Percentiles rank a stretch among this genome's conserved stretches.
Conservation (phyloP, 2,797 vertebrate genomes). For the Bovichtus variegatus region DNA sequence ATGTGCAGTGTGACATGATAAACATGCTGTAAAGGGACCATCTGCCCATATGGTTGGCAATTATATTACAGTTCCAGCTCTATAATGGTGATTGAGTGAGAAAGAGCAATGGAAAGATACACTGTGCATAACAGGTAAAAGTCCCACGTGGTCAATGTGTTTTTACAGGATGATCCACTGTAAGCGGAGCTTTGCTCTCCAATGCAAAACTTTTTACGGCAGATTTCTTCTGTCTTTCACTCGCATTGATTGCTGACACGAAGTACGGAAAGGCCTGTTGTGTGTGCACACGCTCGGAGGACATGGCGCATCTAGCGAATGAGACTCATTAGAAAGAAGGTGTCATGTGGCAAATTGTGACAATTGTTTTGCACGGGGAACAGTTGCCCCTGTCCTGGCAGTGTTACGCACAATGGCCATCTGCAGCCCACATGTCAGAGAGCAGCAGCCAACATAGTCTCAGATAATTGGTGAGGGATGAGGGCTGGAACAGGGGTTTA, state of each 20-base stretch:
- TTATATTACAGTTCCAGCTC: constrained; percentile 50
- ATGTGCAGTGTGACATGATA: constrained; percentile 59
- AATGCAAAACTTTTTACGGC: background rate
- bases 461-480: constrained; percentile 64
- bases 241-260: constrained; percentile 1
- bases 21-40: constrained; percentile 67
- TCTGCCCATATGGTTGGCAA: constrained; percentile 66
- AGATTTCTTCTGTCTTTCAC: background rate
- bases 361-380: constrained; percentile 62
- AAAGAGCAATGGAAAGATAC: constrained; percentile 34
- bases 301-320: constrained; percentile 38
- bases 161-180: constrained; percentile 17
- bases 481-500: constrained; percentile 34
- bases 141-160: constrained; percentile 20
- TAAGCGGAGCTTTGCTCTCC: background rate
- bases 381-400: constrained; percentile 69
- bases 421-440: constrained; percentile 75
- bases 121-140: constrained; percentile 30
- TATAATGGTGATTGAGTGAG: constrained; percentile 47
- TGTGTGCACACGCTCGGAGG: constrained; percentile 19
- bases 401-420: constrained; percentile 61
- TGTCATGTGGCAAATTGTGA: constrained; percentile 64
- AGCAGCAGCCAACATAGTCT: constrained; percentile 69
- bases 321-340: constrained; percentile 57
- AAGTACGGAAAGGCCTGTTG: constrained; percentile 19